These are phyloP conservation scores for Seira musarum DNA, from an alignment of 2,888 invertebrate species.

Conservation along the genomic window DNA sequence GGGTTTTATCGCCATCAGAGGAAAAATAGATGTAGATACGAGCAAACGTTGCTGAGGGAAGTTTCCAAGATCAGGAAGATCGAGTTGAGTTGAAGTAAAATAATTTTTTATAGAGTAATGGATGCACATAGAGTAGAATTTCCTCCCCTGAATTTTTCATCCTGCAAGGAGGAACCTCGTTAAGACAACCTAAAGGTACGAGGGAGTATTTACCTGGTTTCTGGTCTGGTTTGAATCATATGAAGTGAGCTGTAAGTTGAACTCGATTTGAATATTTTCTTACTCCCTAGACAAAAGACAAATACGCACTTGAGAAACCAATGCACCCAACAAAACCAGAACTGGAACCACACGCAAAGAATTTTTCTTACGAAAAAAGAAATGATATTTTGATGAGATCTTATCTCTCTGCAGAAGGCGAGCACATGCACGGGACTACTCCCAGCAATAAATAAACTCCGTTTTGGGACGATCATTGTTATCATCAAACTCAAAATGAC, in stretches of 20 bases:
- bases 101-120: background rate
- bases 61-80: too few species aligned
- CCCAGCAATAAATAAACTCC: background rate
- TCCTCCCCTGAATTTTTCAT: background rate
- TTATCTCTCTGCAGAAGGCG: conserved; percentile 23
- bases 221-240: too few species aligned
- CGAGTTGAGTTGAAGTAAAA: background rate
- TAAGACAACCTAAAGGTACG: background rate
- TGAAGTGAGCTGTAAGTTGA: too few species aligned
- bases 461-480: background rate
- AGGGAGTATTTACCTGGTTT: background rate
- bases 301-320: background rate
- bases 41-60: too few species aligned
- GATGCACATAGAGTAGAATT: background rate
- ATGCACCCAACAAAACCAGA: background rate
- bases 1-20: background rate
- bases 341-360: background rate
- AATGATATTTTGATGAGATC: conserved; percentile 48
- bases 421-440: background rate
- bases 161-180: background rate
- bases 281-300: background rate
- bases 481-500: background rate
- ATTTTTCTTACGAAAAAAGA: background rate
- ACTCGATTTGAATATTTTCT: background rate
- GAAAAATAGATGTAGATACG: too few species aligned